Conservation (phyloP, 1,140 invertebrate species). For the Macrostomum lignano region DNA sequence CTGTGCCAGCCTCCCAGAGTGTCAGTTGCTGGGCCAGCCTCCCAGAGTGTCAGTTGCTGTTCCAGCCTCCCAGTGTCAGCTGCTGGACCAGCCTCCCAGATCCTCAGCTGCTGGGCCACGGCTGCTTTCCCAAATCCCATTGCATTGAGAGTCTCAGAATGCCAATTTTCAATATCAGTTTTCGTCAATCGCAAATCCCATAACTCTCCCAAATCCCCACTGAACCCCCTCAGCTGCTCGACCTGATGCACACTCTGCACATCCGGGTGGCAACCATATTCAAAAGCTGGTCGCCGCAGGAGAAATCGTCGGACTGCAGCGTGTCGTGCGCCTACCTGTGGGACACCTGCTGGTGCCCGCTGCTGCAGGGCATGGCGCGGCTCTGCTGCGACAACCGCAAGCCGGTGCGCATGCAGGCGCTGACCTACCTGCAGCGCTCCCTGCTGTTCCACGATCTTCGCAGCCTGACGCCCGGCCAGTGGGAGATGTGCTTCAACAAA, state of each 20-base stretch:
- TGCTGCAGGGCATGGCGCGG: constrained; percentile 44
- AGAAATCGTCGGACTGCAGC: constrained; percentile 6
- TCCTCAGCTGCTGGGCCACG: no score
- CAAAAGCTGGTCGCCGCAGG: constrained; percentile 57
- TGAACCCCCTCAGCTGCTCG: constrained; percentile 48
- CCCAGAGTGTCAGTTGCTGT: no score
- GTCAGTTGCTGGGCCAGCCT: no score
- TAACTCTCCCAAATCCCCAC: no score
- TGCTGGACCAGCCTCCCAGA: no score
- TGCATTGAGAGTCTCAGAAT: no score
- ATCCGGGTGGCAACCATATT: constrained; percentile 67
- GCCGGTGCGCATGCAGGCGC: constrained; percentile 59
- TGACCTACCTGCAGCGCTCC: constrained; percentile 62
- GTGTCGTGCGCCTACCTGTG: constrained; percentile 40
- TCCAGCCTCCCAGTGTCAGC: no score
- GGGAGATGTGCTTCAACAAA: constrained; percentile 71
- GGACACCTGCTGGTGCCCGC: constrained; percentile 66
- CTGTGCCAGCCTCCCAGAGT: no score
- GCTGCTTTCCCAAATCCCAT: no score
- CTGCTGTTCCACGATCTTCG: constrained; percentile 67
- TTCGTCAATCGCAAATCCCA: no score
- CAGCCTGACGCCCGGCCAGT: constrained; percentile 50
- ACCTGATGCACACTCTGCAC: constrained; percentile 77
- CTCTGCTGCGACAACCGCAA: constrained; percentile 65
- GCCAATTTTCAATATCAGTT: no score